Conservation (phyloP, 2,797 vertebrate species). For the Phataginus tricuspis region DNA sequence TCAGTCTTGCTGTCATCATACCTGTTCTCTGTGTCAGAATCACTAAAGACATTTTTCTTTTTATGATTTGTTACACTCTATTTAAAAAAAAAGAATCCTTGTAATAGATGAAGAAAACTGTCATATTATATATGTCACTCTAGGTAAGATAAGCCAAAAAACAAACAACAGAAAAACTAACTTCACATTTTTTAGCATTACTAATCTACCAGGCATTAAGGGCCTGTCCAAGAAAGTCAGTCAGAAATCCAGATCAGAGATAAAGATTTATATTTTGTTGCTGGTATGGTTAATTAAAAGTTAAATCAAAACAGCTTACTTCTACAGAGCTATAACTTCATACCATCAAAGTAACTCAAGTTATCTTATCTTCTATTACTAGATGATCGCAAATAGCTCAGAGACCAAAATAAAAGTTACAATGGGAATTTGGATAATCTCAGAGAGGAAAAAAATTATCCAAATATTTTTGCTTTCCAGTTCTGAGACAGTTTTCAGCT, state of each 20-base stretch:
- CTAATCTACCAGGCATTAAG: not conserved
- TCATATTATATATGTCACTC: not conserved
- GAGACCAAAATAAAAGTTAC: not conserved
- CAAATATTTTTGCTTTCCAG: conserved; percentile 14
- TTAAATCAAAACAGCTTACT: not conserved
- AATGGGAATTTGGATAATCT: not conserved
- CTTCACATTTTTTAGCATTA: not conserved
- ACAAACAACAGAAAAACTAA: not conserved
- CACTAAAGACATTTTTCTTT: conserved; percentile 93
- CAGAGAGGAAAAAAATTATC: not conserved
- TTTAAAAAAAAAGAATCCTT: not conserved
- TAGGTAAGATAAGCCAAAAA: not conserved
- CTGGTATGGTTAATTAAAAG: not conserved
- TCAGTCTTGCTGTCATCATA: conserved; percentile 90
- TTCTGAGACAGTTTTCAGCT: not conserved
- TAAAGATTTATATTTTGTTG: not conserved
- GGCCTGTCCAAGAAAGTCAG: not conserved
- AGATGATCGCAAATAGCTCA: not conserved
- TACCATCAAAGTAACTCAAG: not conserved
- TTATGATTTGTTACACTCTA: conserved; percentile 79
- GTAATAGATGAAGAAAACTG: conserved; percentile 40
- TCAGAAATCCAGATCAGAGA: conserved; percentile 8
- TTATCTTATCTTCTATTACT: not conserved
- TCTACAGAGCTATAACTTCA: not conserved
- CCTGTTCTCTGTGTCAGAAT: conserved; percentile 91